These are phyloP conservation scores for Myrmecobius fasciatus DNA, from an alignment of 2,113 vertebrate genomes.

Conservation along the genomic window DNA sequence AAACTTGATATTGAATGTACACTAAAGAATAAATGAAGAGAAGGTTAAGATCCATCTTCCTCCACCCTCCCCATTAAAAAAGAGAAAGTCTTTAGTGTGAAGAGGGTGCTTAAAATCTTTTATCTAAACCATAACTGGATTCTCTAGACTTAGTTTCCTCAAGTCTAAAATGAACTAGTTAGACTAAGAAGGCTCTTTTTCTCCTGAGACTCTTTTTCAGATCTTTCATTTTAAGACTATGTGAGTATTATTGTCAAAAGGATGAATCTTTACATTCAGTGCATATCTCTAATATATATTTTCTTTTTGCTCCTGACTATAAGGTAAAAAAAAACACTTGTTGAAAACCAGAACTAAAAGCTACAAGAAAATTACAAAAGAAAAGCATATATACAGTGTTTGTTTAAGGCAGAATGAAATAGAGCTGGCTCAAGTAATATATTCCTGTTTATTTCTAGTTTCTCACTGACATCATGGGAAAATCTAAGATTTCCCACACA, in stretches of 20 bases:
- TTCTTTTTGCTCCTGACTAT: constrained; percentile 15
- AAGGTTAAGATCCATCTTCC: not conserved
- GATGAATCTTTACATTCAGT: not conserved
- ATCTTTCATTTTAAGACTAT: not conserved
- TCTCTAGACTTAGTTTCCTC: not conserved
- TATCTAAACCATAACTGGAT: not conserved
- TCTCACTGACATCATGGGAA: constrained; percentile 34
- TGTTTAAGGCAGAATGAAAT: constrained; percentile 55
- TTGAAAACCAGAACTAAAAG: not conserved
- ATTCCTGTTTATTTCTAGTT: constrained; percentile 16
- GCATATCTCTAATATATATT: not conserved
- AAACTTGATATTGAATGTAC: not conserved
- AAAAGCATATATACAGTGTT: constrained; percentile 1
- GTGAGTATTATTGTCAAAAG: not conserved
- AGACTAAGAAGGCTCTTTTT: constrained; percentile 7
- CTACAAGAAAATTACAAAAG: not conserved
- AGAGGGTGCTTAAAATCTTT: not conserved
- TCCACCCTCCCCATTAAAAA: not conserved
- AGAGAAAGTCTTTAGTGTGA: not conserved
- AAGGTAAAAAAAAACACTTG: not conserved
- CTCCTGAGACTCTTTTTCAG: not conserved
- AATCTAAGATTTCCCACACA: constrained; percentile 58
- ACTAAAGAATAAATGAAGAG: not conserved
- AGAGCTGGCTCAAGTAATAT: constrained; percentile 39
- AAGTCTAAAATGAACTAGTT: not conserved